Conservation (phyloP, 2,113 vertebrate species). For the Otis tarda region DNA sequence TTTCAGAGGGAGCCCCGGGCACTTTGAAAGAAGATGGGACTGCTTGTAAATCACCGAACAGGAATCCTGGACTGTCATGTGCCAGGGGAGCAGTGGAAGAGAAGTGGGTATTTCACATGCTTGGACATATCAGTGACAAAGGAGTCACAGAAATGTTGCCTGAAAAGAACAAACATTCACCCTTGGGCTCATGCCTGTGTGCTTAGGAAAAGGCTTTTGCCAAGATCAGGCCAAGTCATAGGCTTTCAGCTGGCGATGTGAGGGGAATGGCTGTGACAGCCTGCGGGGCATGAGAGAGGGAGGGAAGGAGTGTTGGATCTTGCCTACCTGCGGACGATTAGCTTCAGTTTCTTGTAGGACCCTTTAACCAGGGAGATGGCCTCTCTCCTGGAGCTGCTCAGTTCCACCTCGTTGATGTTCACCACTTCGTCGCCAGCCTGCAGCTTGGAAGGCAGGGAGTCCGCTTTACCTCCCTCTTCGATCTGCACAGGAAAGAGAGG, state of each 20-base stretch:
- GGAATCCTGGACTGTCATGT: neutral
- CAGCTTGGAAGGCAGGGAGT: conserved; percentile 78
- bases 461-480: conserved; percentile 87
- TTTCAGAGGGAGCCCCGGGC: neutral
- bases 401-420: conserved; percentile 86
- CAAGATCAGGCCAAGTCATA: neutral
- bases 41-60: neutral
- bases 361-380: conserved; percentile 92
- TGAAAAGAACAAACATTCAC: neutral
- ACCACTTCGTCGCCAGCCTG: conserved; percentile 87
- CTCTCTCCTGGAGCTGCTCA: conserved; percentile 88
- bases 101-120: neutral
- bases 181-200: neutral
- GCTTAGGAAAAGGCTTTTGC: neutral
- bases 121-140: neutral
- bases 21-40: neutral
- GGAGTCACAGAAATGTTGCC: neutral
- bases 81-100: neutral
- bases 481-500: conserved; percentile 74
- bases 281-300: neutral
- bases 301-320: neutral
- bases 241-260: neutral
- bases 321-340: conserved; percentile 88
- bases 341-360: conserved; percentile 86
- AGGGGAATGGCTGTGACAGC: neutral